phyloP scores from a whole-genome alignment of 2,797 vertebrate species.

The Accipiter superciliosus region DNA sequence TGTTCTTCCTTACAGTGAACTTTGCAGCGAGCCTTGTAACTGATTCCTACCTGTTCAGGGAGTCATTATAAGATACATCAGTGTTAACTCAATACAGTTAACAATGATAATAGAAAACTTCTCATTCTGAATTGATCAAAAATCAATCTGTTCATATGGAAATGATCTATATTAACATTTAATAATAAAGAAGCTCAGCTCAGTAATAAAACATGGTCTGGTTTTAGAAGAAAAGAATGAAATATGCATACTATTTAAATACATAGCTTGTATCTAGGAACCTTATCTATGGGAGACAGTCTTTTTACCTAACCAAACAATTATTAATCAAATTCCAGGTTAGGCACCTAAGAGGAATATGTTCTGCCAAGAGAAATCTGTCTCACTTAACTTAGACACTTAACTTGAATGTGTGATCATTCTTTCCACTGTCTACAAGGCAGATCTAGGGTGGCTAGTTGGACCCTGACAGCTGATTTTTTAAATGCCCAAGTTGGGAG shows the following conservation, averaged over 20 bases:
- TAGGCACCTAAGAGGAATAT: background rate
- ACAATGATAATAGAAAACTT: background rate
- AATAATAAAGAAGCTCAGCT: background rate
- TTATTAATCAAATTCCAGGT: background rate
- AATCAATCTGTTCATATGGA: background rate
- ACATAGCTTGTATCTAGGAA: background rate
- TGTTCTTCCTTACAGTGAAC: background rate
- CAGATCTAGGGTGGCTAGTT: background rate
- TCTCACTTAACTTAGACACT: background rate
- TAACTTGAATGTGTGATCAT: background rate
- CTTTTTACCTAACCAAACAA: background rate
- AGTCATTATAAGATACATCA: background rate
- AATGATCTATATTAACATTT: background rate
- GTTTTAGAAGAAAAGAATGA: background rate
- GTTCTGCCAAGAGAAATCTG: background rate
- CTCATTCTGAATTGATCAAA: background rate
- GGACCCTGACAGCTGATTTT: background rate
- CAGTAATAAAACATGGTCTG: background rate
- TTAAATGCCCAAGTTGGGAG: background rate
- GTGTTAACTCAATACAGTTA: background rate
- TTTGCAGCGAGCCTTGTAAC: background rate
- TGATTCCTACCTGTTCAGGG: background rate
- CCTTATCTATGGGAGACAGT: background rate
- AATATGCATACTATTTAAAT: background rate
- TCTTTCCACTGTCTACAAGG: background rate